Evolutionary conservation across 37 sponge, comb jelly and placozoan species (phyloP).

Genomic region (Oscarella lobularis): DNA sequence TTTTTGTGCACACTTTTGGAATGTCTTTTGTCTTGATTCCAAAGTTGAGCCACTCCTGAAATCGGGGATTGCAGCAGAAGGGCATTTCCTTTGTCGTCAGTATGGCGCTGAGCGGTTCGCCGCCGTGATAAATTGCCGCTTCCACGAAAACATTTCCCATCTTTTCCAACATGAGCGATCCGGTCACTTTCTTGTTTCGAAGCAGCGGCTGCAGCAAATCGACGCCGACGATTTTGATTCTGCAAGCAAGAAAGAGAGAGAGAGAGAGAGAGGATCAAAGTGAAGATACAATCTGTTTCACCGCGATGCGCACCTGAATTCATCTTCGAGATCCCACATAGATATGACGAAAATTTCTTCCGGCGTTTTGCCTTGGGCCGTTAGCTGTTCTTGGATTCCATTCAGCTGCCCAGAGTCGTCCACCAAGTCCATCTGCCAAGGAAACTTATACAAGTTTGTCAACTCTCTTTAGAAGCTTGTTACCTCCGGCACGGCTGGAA

Average conservation of each 20-base stretch:
- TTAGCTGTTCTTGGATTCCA: neutral
- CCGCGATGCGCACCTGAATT: conserved; percentile 49
- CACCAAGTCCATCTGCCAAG: neutral
- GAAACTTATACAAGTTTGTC: neutral
- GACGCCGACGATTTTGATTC: neutral
- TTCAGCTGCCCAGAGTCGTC: neutral
- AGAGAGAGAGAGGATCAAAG: neutral
- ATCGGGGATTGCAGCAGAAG: conserved; percentile 31
- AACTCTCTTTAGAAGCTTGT: neutral
- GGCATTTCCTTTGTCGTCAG: conserved; percentile 29
- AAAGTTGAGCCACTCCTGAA: conserved; percentile 86
- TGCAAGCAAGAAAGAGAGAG: too few relatives aligned
- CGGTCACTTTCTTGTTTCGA: too few relatives aligned
- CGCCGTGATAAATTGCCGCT: conserved; percentile 77
- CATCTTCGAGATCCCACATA: conserved; percentile 67
- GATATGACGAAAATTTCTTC: conserved; percentile 73
- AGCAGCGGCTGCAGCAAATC: neutral
- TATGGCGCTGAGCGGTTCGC: conserved; percentile 26
- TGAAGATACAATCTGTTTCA: neutral
- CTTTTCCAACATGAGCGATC: too few relatives aligned
- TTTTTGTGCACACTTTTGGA: conserved; percentile 74
- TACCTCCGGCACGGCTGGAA: neutral
- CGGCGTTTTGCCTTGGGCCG: conserved; percentile 32
- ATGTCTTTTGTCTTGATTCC: conserved; percentile 45
- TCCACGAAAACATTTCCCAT: conserved; percentile 41